These are phyloP conservation scores for Lutraria lutraria DNA, from an alignment of 2,888 invertebrate genomes.

Conservation along the genomic window DNA sequence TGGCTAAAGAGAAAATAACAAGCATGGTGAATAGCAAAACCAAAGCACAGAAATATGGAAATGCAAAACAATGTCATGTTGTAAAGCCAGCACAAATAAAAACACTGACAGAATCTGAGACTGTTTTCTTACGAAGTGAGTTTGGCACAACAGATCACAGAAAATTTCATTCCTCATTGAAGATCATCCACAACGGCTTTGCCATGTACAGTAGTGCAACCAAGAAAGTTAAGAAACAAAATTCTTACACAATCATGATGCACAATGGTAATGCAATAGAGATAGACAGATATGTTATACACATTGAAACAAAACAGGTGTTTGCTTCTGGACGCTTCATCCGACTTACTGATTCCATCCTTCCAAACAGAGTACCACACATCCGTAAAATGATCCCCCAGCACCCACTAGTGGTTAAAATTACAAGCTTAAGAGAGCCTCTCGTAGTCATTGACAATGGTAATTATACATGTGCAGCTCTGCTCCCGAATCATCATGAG, in stretches of 20 bases:
- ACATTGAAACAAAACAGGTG: not conserved
- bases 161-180: not conserved
- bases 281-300: not conserved
- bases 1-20: not conserved
- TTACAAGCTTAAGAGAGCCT: constrained; percentile 1
- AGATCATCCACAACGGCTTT: constrained; percentile 26
- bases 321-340: constrained; percentile 24
- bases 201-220: constrained; percentile 17
- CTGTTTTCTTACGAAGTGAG: not conserved
- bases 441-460: constrained; percentile 11
- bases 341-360: not conserved
- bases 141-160: not conserved
- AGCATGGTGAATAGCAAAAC: constrained; percentile 20
- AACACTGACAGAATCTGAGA: not conserved
- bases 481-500: constrained; percentile 30
- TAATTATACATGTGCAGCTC: not conserved
- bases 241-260: constrained; percentile 23
- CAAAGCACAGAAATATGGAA: not conserved
- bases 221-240: constrained; percentile 25
- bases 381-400: not conserved
- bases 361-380: not conserved
- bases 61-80: constrained; percentile 24
- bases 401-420: not conserved
- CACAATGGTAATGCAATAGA: not conserved
- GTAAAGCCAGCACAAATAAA: constrained; percentile 17